phyloP scores from a whole-genome alignment of 2,113 vertebrate genomes.

The Anolis sagrei region DNA sequence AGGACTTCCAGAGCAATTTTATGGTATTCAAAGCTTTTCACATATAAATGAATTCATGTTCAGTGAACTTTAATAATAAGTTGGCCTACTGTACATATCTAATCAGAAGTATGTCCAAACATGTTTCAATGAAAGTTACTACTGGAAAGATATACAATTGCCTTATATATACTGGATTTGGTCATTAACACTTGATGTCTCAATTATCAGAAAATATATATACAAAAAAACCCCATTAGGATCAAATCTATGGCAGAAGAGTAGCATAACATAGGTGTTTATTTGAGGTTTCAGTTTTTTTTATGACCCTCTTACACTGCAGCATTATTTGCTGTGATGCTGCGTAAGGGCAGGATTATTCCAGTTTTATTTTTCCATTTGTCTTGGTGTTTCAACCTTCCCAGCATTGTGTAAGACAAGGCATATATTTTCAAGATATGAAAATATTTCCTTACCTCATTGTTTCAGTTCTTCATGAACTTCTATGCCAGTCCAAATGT shows the following conservation, averaged over 20 bases:
- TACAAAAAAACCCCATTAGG: neutral
- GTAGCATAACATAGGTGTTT: neutral
- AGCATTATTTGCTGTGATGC: neutral
- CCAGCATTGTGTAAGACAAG: neutral
- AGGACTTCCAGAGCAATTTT: no score
- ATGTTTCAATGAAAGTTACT: no score
- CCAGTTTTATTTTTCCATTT: neutral
- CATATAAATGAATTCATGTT: no score
- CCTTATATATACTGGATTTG: no score
- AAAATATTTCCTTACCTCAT: constrained; percentile 11
- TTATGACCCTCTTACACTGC: neutral
- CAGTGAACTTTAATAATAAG: no score
- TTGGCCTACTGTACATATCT: no score
- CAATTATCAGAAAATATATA: no score
- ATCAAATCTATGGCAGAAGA: neutral
- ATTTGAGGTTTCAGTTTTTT: neutral
- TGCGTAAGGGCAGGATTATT: neutral
- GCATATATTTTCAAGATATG: neutral
- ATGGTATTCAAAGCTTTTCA: no score
- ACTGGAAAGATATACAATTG: no score
- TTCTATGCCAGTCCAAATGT: constrained; percentile 23
- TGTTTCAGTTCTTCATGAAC: constrained; percentile 8
- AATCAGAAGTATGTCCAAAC: no score
- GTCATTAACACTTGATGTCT: neutral
- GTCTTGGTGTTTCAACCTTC: neutral